Percentiles rank a stretch among this genome's conserved stretches.
Conservation (phyloP, 2,888 invertebrate genomes). For the Eilema griseolum region DNA sequence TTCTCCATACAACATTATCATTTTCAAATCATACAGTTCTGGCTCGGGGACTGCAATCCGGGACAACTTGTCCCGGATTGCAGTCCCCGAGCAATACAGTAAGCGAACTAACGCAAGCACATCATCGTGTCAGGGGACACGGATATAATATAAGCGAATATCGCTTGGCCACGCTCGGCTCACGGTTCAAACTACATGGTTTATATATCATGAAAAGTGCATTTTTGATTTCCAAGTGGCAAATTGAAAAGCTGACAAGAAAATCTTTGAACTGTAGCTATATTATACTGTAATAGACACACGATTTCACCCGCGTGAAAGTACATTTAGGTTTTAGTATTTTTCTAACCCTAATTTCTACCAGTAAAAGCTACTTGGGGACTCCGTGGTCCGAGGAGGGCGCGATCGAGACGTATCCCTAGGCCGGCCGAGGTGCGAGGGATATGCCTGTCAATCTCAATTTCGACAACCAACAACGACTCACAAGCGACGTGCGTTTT, state of each 20-base stretch:
- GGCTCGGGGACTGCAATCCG: slow-evolving; percentile 14
- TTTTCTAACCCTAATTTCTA: no score
- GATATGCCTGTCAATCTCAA: no score
- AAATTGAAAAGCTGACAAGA: background rate
- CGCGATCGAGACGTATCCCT: no score
- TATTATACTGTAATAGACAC: no score
- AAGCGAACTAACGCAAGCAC: slow-evolving; percentile 15
- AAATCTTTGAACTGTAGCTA: background rate
- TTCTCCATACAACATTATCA: slow-evolving; percentile 6
- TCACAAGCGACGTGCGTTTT: no score
- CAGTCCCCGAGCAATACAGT: slow-evolving; percentile 25
- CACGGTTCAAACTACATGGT: slow-evolving; percentile 9
- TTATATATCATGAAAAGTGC: slow-evolving; percentile 9
- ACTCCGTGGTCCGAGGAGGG: no score
- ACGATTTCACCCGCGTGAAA: no score
- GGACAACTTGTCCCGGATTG: slow-evolving; percentile 2
- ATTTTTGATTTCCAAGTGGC: slow-evolving; percentile 1
- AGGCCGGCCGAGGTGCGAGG: no score
- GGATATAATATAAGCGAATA: slow-evolving; percentile 20
- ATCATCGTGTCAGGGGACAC: slow-evolving; percentile 20
- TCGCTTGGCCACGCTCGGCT: background rate
- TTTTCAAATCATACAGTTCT: slow-evolving; percentile 19
- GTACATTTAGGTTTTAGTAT: no score
- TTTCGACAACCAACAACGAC: no score
- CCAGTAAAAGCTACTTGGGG: no score